Evolutionary conservation across 2,888 invertebrate genomes (phyloP), one percentile per base, ranked within the genome.

Genomic region (Parasteatoda lunata): DNA sequence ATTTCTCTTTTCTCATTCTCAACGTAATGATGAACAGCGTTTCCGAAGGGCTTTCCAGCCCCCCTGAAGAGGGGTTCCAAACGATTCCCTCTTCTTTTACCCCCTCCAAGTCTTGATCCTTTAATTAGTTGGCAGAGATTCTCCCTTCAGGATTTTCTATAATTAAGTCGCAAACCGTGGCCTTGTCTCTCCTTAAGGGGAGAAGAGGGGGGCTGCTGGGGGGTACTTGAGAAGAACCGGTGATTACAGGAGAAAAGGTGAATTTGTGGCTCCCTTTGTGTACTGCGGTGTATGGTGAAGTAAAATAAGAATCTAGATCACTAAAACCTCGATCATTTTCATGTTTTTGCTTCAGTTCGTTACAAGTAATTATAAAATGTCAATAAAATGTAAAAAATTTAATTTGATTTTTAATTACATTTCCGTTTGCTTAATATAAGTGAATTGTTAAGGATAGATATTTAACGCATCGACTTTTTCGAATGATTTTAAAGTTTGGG

Each of bases 91-190:
- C 51, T 30, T 30, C 30, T 30, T 30, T 30, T 30, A 30, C 52
- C 75, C 76, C 82, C 64, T 68, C 66, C 72, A 79, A 86, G 80
- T 77, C 85, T 80, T 86, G 85, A 86, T 86, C 85, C 85, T 65
- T 86, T 86, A 86, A 86, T 86, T 86, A 86, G 85, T 86, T 86
- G 80, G 85, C 85, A 86, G 80, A 76, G 80, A 80, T 77, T n/a
- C 85, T 86, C 76, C 77, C 80, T 76, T 77, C 80, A 71, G 85
- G 85, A 80, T 80, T 86, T 86, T 86, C 85, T 86, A 86, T 86
- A 86, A 86, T 86, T 86, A 86, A 86, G 85, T 86, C 85, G 85
- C 66, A 75, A 59, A 68, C 77, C 71, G 51, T 49, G 59, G 79
- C 59, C 59, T 59, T 59, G 59, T 59, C 59, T 59, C 59, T 59